Base-by-base conservation (phyloP, 1,140 invertebrate genomes). In the Lepidotrigona ventralis region DNA sequence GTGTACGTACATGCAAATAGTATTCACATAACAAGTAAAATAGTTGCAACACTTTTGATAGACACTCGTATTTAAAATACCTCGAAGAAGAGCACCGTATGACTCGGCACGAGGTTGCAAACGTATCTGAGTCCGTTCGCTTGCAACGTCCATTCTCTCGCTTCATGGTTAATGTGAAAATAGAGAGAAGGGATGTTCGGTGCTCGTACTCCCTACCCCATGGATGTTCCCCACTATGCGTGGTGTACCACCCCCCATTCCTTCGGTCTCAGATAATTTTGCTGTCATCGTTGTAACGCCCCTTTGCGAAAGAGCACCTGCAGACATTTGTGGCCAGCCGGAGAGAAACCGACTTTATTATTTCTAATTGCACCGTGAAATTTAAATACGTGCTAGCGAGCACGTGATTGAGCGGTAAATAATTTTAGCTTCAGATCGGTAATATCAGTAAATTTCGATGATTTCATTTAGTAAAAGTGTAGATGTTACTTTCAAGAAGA, bases 91-190 rank as follows among this genome's bases (percentile, higher is more conserved):
- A 54, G 29, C 23, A 78, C 33, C 26, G 64, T 64, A 75, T 58
- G 83, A 46, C 29, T 68, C 70, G 79, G 53, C 85, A 68, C 64
- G 81, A 77, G 73, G 63, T 72, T 79, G 51, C 88, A 84, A 88
- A 88, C 87, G 90, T 87, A 83, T 91, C 90, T 91, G 92, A 91
- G 89, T 91, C 87, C 86, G 90, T 90, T 87, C 86, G 86, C 81
- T 83, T 80, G 63, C 76, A 90, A 87, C 89, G 87, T 89, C 87
- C 89, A 91, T 92, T 92, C 90, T 90, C 90, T 86, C 88, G 90
- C 90, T 90, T 92, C 89, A 86, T 92, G 79, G 70, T 74, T 85
- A 66, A 68, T 69, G 84, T 66, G 84, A 84, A 85, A 88, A 72
- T 72, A 60, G 69, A 64, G 71, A 64, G 87, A 75, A 89, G 88